Percentiles rank a stretch among this genome's conserved stretches.
Evolutionary conservation across 2,113 vertebrate species (phyloP).

Genomic region (Saccopteryx leptura): DNA sequence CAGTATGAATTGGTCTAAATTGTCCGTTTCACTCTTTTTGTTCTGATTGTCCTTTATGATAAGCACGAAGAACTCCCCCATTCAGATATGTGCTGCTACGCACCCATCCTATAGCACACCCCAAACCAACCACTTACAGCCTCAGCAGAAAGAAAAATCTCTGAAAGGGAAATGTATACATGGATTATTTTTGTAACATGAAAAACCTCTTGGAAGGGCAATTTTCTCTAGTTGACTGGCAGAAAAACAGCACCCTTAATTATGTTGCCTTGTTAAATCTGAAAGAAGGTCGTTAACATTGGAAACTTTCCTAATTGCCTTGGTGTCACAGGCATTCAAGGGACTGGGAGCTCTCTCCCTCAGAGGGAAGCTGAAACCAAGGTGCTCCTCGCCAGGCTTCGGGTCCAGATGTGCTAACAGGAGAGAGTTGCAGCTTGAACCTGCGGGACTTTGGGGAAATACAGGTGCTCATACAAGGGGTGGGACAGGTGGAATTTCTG

Average conservation of each 20-base stretch:
- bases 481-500: not conserved
- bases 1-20: not conserved
- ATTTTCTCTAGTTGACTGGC: slow-evolving; percentile 69
- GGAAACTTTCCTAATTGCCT: slow-evolving; percentile 70
- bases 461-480: not conserved
- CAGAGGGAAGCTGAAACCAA: not conserved
- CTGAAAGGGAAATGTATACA: slow-evolving; percentile 58
- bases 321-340: not conserved
- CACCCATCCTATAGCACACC: not conserved
- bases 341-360: not conserved
- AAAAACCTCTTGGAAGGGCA: slow-evolving; percentile 56
- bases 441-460: not conserved
- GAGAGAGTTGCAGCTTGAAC: not conserved
- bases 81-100: slow-evolving; percentile 48
- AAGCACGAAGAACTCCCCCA: not conserved
- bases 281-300: slow-evolving; percentile 55
- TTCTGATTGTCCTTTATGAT: not conserved
- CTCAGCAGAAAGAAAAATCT: slow-evolving; percentile 59
- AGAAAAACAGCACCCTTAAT: slow-evolving; percentile 64
- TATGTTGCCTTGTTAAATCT: slow-evolving; percentile 73
- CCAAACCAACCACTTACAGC: slow-evolving; percentile 24
- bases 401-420: not conserved
- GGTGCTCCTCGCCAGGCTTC: not conserved
- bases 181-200: slow-evolving; percentile 64
- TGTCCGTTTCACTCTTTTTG: not conserved